Evolutionary conservation across 2,797 vertebrate species (phyloP).

Genomic region (Knipowitschia caucasica): DNA sequence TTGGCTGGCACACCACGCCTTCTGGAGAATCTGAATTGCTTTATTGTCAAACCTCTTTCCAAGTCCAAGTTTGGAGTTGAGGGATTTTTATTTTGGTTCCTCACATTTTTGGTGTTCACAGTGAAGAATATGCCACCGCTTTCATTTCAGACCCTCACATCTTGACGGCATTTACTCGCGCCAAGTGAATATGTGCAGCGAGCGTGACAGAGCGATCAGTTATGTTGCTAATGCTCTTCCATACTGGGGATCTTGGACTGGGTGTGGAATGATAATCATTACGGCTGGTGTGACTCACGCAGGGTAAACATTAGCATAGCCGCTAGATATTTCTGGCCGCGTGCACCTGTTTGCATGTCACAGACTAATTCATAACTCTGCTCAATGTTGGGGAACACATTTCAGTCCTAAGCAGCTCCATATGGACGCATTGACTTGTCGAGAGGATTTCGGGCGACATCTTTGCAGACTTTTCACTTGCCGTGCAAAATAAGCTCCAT

Average conservation of each 20-base stretch:
- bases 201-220: constrained; percentile 33
- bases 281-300: constrained; percentile 42
- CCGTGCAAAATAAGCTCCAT: constrained; percentile 52
- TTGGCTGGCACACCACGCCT: background rate
- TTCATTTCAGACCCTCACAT: constrained; percentile 38
- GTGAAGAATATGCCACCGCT: background rate
- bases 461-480: constrained; percentile 22
- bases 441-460: constrained; percentile 35
- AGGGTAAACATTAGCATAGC: constrained; percentile 62
- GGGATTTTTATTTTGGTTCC: background rate
- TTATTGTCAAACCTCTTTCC: background rate
- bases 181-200: constrained; percentile 38
- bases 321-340: constrained; percentile 49
- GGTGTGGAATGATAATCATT: constrained; percentile 61
- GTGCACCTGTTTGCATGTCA: constrained; percentile 76
- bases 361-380: constrained; percentile 66
- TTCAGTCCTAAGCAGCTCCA: constrained; percentile 61
- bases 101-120: background rate
- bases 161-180: constrained; percentile 27
- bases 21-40: background rate
- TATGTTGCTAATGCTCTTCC: constrained; percentile 31
- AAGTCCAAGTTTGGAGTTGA: background rate
- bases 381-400: constrained; percentile 48
- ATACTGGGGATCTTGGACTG: constrained; percentile 37
- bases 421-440: constrained; percentile 57